phyloP scores from a whole-genome alignment of 2,888 invertebrate genomes.

The Drosophila leonis region DNA sequence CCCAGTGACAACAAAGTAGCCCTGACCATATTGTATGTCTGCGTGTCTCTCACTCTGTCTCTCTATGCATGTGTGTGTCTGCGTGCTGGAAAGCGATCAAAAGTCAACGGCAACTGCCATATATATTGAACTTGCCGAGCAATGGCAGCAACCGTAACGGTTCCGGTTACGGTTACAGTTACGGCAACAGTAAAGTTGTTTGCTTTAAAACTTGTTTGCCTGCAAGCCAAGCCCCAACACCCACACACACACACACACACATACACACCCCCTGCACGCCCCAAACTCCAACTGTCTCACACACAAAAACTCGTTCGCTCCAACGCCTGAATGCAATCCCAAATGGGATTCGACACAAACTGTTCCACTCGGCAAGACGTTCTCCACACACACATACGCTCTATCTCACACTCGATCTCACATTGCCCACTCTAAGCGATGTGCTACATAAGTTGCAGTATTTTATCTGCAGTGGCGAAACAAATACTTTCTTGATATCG shows the following conservation, averaged over 20 bases:
- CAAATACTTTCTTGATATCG: background rate
- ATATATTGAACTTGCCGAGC: conserved; percentile 61
- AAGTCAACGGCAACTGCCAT: conserved; percentile 75
- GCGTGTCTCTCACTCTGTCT: background rate
- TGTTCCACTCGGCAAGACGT: conserved; percentile 47
- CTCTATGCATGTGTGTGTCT: background rate
- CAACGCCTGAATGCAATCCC: conserved; percentile 48
- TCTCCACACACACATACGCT: conserved; percentile 3
- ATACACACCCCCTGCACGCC: background rate
- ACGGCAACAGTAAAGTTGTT: conserved; percentile 66
- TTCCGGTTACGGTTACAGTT: conserved; percentile 66
- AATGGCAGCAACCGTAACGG: conserved; percentile 59
- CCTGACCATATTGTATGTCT: conserved; percentile 49
- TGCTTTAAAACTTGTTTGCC: conserved; percentile 63
- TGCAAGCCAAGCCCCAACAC: conserved; percentile 1
- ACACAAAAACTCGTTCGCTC: conserved; percentile 14
- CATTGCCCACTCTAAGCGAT: conserved; percentile 2
- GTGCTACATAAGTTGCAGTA: conserved; percentile 10
- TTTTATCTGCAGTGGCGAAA: conserved; percentile 6
- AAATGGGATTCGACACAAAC: conserved; percentile 61
- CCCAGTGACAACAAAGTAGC: conserved; percentile 64
- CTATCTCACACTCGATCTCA: conserved; percentile 10
- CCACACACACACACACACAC: background rate
- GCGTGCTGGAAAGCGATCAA: conserved; percentile 63
- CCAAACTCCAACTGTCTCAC: conserved; percentile 6